These are phyloP conservation scores for Hydropsyche betteni DNA, from an alignment of 2,888 invertebrate genomes.

Conservation along the genomic window DNA sequence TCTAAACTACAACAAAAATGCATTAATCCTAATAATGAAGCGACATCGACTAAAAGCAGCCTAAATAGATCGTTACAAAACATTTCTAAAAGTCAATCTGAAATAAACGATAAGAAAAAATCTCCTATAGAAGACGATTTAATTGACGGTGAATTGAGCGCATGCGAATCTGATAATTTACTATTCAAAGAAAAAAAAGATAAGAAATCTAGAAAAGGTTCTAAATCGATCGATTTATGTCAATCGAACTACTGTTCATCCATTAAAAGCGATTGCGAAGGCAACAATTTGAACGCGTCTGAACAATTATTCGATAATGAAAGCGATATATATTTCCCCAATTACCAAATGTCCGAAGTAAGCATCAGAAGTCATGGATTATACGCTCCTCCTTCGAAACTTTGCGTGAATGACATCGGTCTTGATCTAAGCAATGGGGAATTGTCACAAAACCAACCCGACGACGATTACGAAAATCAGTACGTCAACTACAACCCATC, in stretches of 20 bases:
- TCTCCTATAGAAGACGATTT: constrained; percentile 30
- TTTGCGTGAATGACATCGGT: constrained; percentile 65
- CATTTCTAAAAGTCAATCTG: constrained; percentile 34
- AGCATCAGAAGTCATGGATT: constrained; percentile 72
- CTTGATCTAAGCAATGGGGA: constrained; percentile 56
- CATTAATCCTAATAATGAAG: constrained; percentile 19
- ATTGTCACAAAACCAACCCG: constrained; percentile 54
- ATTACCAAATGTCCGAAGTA: constrained; percentile 72
- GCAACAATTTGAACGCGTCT: constrained; percentile 63
- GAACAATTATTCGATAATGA: constrained; percentile 67
- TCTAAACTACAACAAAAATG: constrained; percentile 54
- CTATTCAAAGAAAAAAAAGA: constrained; percentile 29
- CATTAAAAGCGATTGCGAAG: constrained; percentile 59
- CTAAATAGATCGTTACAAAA: constrained; percentile 49
- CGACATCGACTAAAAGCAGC: constrained; percentile 15
- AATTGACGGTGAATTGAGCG: constrained; percentile 41
- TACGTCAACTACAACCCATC: constrained; percentile 69
- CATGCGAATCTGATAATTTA: constrained; percentile 47
- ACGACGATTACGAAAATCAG: constrained; percentile 64
- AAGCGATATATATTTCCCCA: constrained; percentile 70
- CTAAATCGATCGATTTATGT: neutral
- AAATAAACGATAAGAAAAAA: neutral
- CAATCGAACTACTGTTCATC: neutral
- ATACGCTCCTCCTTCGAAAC: constrained; percentile 69
- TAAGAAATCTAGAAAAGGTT: constrained; percentile 15